Evolutionary conservation across 2,888 invertebrate species (phyloP).

Genomic region (Teleogryllus oceanicus): DNA sequence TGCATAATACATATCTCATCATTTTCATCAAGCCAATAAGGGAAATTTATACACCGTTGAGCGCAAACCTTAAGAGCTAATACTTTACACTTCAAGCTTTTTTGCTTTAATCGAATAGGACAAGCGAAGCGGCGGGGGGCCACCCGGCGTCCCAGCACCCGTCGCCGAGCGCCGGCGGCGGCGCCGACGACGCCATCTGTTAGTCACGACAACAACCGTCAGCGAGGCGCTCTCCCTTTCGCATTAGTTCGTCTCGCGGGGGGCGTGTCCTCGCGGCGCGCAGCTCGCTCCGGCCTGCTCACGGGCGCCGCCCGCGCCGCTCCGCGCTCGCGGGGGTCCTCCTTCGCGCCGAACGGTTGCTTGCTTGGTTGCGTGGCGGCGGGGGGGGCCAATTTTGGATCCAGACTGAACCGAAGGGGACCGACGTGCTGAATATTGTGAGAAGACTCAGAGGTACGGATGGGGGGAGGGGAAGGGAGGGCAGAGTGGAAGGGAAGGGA

Average conservation of each 20-base stretch:
- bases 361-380: too few relatives aligned
- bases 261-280: too few relatives aligned
- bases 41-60: neutral
- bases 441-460: too few relatives aligned
- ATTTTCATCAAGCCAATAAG: neutral
- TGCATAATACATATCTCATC: neutral
- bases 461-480: too few relatives aligned
- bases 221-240: neutral
- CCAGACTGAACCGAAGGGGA: too few relatives aligned
- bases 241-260: too few relatives aligned
- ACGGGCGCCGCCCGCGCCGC: neutral
- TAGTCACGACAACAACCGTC: neutral
- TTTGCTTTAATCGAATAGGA: conserved; percentile 2
- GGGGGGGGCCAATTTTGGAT: too few relatives aligned
- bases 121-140: conserved; percentile 18
- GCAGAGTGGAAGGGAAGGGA: too few relatives aligned
- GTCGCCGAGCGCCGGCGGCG: neutral
- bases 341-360: neutral
- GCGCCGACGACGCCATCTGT: neutral
- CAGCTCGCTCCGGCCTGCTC: too few relatives aligned
- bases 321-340: neutral
- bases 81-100: neutral
- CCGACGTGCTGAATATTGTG: too few relatives aligned
- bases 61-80: conserved; percentile 10
- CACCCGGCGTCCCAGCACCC: neutral